Evolutionary conservation across 1,140 invertebrate genomes (phyloP).

Genomic region (Lepidotrigona ventralis): DNA sequence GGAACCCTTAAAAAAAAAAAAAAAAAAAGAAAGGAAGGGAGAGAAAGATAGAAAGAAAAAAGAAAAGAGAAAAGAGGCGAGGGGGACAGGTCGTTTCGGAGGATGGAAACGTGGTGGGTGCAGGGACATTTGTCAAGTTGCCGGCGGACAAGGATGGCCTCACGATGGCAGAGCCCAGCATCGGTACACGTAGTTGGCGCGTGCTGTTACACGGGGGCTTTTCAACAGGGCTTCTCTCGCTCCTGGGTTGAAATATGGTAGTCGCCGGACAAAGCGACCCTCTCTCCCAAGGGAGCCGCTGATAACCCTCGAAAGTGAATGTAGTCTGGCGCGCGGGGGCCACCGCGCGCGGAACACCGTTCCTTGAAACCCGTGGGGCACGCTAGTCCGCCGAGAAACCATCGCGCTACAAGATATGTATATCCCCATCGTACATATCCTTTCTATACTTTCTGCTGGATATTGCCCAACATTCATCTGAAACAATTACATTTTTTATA

Average conservation of each 20-base stretch:
- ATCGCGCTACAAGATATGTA: conserved; percentile 4
- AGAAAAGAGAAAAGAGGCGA: not conserved
- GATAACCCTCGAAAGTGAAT: conserved; percentile 57
- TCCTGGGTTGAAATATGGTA: conserved; percentile 51
- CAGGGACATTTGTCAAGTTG: conserved; percentile 38
- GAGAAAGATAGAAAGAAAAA: not conserved
- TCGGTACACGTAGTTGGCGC: conserved; percentile 30
- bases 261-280: conserved; percentile 54
- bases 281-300: conserved; percentile 48
- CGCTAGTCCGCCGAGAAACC: not conserved
- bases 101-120: not conserved
- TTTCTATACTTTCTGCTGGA: not conserved
- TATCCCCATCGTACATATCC: not conserved
- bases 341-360: conserved; percentile 25
- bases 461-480: too few species aligned
- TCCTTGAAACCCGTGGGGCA: conserved; percentile 10
- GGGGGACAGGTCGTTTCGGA: not conserved
- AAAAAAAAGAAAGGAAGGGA: not conserved
- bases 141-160: conserved; percentile 12
- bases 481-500: too few species aligned
- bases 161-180: not conserved
- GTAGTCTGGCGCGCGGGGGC: conserved; percentile 20
- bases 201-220: conserved; percentile 25
- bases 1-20: too few species aligned
- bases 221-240: conserved; percentile 39